Evolutionary conservation across 1,140 invertebrate genomes (phyloP).

Genomic region (Atopsyche davidsoni): DNA sequence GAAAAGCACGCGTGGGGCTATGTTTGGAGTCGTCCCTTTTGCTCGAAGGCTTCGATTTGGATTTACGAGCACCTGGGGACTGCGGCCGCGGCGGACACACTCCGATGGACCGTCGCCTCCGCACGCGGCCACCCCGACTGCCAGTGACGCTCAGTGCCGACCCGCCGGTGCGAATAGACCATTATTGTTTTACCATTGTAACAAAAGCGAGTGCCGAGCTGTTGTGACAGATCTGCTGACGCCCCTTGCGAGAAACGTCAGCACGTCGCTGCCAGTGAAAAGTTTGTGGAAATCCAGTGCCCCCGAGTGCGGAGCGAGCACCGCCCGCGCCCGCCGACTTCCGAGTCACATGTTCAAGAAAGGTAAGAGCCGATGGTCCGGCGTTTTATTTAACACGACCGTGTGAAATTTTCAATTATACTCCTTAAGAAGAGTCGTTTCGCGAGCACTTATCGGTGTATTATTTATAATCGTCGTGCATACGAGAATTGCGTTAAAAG

Average conservation of each 20-base stretch:
- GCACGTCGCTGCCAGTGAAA: background rate
- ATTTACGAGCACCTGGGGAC: too few species aligned
- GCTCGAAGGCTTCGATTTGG: too few species aligned
- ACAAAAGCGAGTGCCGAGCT: background rate
- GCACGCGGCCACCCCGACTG: too few species aligned
- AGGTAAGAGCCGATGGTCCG: constrained; percentile 22
- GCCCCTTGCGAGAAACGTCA: background rate
- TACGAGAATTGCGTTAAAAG: constrained; percentile 28
- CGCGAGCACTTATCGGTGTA: constrained; percentile 20
- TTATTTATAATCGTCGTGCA: constrained; percentile 25
- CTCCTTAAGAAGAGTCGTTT: constrained; percentile 19
- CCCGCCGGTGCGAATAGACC: background rate
- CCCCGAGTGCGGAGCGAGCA: background rate
- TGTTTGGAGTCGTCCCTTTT: too few species aligned
- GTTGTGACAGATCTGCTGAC: background rate
- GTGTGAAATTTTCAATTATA: constrained; percentile 27
- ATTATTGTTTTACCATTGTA: constrained; percentile 3
- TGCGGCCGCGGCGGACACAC: too few species aligned
- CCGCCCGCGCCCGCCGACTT: constrained; percentile 1
- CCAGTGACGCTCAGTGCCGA: too few species aligned
- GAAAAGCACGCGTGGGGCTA: too few species aligned
- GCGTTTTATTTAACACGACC: constrained; percentile 27
- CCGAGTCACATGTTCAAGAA: constrained; percentile 27
- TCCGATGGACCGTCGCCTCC: too few species aligned
- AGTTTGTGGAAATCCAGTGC: background rate